Evolutionary conservation across 2,888 invertebrate genomes (phyloP).

Genomic region (Caenorhabditis doughertyi): DNA sequence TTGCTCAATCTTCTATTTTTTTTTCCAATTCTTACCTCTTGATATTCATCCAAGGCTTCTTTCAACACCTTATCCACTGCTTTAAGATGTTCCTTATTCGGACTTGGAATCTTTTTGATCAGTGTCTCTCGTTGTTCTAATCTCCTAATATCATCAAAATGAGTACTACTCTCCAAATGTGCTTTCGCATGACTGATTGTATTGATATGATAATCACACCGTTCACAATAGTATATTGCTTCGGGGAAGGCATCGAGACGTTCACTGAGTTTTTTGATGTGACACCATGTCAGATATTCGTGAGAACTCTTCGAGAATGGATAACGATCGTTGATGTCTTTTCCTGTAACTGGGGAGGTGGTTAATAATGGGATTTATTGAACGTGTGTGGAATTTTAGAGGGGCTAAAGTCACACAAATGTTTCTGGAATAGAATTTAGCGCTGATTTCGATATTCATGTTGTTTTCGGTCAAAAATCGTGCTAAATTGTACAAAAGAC

Average conservation of each 20-base stretch:
- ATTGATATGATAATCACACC: constrained; percentile 66
- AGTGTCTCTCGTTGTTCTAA: constrained; percentile 14
- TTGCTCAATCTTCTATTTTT: no score
- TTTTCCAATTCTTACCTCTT: constrained; percentile 27
- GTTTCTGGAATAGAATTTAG: no score
- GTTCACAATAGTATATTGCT: constrained; percentile 67
- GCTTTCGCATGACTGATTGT: constrained; percentile 57
- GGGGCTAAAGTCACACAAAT: no score
- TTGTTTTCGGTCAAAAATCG: no score
- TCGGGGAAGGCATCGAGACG: constrained; percentile 56
- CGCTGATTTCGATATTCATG: no score
- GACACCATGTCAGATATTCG: constrained; percentile 11
- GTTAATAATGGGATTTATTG: background rate
- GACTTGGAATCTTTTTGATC: constrained; percentile 5
- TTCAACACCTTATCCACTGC: constrained; percentile 20
- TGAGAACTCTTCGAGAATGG: constrained; percentile 39
- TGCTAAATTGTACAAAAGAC: background rate
- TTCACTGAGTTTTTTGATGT: constrained; percentile 32
- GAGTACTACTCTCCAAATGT: constrained; percentile 59
- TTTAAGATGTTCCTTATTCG: background rate
- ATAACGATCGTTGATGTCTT: background rate
- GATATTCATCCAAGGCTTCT: constrained; percentile 3
- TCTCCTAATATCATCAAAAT: constrained; percentile 46
- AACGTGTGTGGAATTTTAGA: no score
- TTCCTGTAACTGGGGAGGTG: constrained; percentile 13